Evolutionary conservation across 2,113 vertebrate species (phyloP).

Genomic region (Mus pahari): DNA sequence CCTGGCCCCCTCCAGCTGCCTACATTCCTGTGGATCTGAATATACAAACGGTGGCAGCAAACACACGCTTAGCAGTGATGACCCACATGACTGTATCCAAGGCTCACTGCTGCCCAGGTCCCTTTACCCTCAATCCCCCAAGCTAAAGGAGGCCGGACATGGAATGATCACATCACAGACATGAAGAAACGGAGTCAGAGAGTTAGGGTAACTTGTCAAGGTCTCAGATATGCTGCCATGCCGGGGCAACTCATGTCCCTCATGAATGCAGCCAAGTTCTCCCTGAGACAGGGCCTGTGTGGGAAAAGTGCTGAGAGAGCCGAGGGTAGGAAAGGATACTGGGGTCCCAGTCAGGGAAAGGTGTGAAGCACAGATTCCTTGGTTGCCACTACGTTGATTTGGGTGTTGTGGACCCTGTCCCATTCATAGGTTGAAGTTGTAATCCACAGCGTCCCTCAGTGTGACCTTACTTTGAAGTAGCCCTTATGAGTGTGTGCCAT

Average conservation of each 20-base stretch:
- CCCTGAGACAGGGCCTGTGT: not conserved
- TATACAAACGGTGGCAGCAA: not conserved
- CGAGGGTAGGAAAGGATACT: not conserved
- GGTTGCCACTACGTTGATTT: not conserved
- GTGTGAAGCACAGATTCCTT: not conserved
- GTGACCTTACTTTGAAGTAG: constrained; percentile 5
- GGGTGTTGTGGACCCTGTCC: not conserved
- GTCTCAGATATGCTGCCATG: not conserved
- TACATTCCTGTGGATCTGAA: not conserved
- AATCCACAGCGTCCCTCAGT: not conserved
- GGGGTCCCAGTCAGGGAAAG: not conserved
- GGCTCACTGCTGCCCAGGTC: not conserved
- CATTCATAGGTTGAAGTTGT: not conserved
- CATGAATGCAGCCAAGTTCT: not conserved
- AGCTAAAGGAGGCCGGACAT: not conserved
- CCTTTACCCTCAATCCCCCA: not conserved
- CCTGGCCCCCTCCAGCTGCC: not conserved
- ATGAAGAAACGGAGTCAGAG: not conserved
- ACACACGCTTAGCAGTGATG: not conserved
- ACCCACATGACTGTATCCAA: not conserved
- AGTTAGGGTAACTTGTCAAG: not conserved
- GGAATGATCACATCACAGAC: not conserved
- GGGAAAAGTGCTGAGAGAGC: not conserved
- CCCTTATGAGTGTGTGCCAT: not conserved
- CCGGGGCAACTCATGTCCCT: not conserved